phyloP scores from a whole-genome alignment of 2,797 vertebrate genomes.

The Chiroxiphia lanceolata region DNA sequence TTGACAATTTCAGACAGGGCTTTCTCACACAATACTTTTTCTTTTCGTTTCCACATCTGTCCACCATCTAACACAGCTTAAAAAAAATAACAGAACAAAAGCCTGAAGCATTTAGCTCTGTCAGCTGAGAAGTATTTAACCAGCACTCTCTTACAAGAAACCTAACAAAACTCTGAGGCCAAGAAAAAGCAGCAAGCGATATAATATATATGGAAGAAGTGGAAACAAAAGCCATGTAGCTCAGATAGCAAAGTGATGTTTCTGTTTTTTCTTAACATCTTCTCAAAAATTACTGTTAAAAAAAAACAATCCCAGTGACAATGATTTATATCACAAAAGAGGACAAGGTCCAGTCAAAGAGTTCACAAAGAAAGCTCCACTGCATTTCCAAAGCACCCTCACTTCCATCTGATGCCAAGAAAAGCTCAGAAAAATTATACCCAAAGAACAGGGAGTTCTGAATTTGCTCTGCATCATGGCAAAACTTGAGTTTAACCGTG shows the following conservation, averaged over 20 bases:
- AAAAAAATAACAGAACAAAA: not conserved
- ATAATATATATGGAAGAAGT: not conserved
- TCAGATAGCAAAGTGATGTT: not conserved
- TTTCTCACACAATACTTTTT: conserved; percentile 6
- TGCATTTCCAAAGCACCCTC: not conserved
- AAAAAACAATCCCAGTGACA: not conserved
- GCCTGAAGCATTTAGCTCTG: not conserved
- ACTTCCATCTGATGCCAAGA: not conserved
- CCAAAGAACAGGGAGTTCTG: not conserved
- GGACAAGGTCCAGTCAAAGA: not conserved
- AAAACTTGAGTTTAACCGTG: not conserved
- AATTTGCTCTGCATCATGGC: not conserved
- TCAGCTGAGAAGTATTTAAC: conserved; percentile 28
- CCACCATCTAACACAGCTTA: conserved; percentile 5
- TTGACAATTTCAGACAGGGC: not conserved
- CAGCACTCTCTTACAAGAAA: not conserved
- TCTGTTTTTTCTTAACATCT: not conserved
- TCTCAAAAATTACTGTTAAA: not conserved
- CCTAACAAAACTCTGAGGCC: not conserved
- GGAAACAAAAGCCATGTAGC: not conserved
- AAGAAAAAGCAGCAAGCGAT: not conserved
- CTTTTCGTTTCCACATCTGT: conserved; percentile 37
- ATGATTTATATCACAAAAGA: not conserved
- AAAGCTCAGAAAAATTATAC: not conserved
- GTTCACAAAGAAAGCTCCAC: not conserved